Percentiles rank a stretch among this genome's conserved stretches.
phyloP scores from a whole-genome alignment of 2,888 invertebrate species.

The Scaptomyza flava region DNA sequence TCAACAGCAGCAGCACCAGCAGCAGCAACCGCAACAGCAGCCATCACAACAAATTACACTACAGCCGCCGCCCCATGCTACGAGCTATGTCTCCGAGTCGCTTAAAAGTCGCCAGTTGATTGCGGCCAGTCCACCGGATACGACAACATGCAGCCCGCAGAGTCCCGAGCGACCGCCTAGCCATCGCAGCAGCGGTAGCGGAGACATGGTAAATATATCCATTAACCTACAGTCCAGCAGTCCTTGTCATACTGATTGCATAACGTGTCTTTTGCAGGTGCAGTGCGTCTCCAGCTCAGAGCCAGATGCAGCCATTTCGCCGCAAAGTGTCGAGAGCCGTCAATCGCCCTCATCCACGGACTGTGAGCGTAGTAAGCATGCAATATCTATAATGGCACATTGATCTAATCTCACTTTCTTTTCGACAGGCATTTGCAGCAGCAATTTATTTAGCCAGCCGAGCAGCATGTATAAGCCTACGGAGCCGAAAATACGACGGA shows the following conservation, averaged over 20 bases:
- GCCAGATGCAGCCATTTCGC: slow-evolving; percentile 88
- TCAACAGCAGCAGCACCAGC: slow-evolving; percentile 86
- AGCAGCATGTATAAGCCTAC: slow-evolving; percentile 82
- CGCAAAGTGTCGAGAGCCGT: slow-evolving; percentile 82
- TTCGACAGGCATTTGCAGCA: slow-evolving; percentile 57
- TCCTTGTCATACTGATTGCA: not conserved
- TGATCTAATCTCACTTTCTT: not conserved
- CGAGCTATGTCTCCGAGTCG: slow-evolving; percentile 61
- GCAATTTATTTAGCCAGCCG: slow-evolving; percentile 68
- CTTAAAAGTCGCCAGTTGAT: slow-evolving; percentile 70
- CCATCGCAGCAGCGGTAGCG: slow-evolving; percentile 84
- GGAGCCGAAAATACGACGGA: slow-evolving; percentile 83
- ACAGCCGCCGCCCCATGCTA: slow-evolving; percentile 82
- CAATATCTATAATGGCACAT: not conserved
- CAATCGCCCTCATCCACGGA: slow-evolving; percentile 84
- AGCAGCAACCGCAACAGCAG: slow-evolving; percentile 60
- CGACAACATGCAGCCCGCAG: slow-evolving; percentile 92
- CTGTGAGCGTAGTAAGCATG: slow-evolving; percentile 81
- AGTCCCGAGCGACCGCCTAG: slow-evolving; percentile 86
- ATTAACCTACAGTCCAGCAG: not conserved
- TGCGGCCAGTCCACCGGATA: slow-evolving; percentile 91
- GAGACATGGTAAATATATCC: slow-evolving; percentile 82
- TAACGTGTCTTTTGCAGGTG: slow-evolving; percentile 87
- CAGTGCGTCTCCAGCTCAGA: slow-evolving; percentile 95
- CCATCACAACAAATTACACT: slow-evolving; percentile 59